Percentiles rank a stretch among this genome's conserved stretches.
phyloP scores from a whole-genome alignment of 2,797 vertebrate species.

The Epinephelus malabaricus region DNA sequence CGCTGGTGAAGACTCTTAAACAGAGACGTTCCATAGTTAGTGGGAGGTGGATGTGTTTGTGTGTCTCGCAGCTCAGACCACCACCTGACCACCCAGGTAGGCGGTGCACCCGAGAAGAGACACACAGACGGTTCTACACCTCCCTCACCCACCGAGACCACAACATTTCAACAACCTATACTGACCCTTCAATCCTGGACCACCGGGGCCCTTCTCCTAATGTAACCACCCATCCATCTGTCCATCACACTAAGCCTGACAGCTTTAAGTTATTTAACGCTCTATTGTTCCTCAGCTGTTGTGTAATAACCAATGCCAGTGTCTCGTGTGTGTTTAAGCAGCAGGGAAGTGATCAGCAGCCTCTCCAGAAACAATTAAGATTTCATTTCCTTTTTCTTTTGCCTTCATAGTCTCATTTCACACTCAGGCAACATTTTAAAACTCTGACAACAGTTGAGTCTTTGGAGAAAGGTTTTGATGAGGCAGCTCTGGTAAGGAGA shows the following conservation, averaged over 20 bases:
- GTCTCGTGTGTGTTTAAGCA: constrained; percentile 31
- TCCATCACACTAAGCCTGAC: background rate
- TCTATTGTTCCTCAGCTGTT: constrained; percentile 27
- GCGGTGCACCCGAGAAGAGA: background rate
- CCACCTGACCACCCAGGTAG: constrained; percentile 70
- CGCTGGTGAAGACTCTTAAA: constrained; percentile 38
- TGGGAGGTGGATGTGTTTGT: constrained; percentile 16
- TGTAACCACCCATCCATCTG: background rate
- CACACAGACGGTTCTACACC: background rate
- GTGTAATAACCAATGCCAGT: constrained; percentile 13
- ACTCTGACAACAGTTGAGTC: constrained; percentile 19
- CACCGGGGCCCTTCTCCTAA: constrained; percentile 23
- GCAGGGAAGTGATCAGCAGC: constrained; percentile 18
- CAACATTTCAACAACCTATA: constrained; percentile 37
- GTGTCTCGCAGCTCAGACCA: constrained; percentile 13
- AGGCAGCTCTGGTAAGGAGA: constrained; percentile 39
- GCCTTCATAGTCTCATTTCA: constrained; percentile 48
- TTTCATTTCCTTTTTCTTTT: constrained; percentile 48
- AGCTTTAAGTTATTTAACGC: constrained; percentile 4
- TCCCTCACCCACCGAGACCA: constrained; percentile 1
- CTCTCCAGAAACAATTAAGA: constrained; percentile 39
- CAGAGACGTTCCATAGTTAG: constrained; percentile 32
- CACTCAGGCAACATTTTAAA: constrained; percentile 23
- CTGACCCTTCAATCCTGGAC: constrained; percentile 22
- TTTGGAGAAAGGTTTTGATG: constrained; percentile 49